Evolutionary conservation across 1,140 invertebrate genomes (phyloP).

Genomic region (Acyrthosiphon pisum): DNA sequence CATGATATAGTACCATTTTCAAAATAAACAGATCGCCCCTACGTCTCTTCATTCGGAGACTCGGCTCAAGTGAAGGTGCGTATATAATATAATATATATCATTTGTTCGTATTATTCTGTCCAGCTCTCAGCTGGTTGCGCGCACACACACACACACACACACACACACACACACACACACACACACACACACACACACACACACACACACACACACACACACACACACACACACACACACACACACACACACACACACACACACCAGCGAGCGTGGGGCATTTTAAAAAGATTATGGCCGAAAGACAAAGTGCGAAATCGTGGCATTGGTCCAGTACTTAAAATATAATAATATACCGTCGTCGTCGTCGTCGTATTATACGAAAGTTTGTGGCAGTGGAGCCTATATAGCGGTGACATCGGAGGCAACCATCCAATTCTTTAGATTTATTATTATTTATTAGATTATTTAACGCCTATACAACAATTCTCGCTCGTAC

Average conservation of each 20-base stretch:
- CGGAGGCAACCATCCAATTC: constrained; percentile 54
- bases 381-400: constrained; percentile 15
- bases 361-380: background rate
- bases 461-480: constrained; percentile 54
- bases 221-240: background rate
- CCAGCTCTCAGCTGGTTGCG: background rate
- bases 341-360: constrained; percentile 52
- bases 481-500: constrained; percentile 5
- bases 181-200: background rate
- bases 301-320: constrained; percentile 55
- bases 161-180: background rate
- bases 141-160: background rate
- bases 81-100: background rate
- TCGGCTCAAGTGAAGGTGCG: background rate
- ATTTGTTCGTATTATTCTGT: constrained; percentile 32
- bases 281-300: constrained; percentile 53
- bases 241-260: background rate
- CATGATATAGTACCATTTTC: background rate
- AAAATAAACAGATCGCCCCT: background rate
- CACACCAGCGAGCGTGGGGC: background rate
- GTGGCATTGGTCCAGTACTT: constrained; percentile 56
- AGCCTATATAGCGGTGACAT: constrained; percentile 37
- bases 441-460: constrained; percentile 55
- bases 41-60: background rate
- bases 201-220: background rate